Evolutionary conservation across 2,888 invertebrate species (phyloP), one percentile per base, ranked within the genome.

Genomic region (Hypomecis atomaria): DNA sequence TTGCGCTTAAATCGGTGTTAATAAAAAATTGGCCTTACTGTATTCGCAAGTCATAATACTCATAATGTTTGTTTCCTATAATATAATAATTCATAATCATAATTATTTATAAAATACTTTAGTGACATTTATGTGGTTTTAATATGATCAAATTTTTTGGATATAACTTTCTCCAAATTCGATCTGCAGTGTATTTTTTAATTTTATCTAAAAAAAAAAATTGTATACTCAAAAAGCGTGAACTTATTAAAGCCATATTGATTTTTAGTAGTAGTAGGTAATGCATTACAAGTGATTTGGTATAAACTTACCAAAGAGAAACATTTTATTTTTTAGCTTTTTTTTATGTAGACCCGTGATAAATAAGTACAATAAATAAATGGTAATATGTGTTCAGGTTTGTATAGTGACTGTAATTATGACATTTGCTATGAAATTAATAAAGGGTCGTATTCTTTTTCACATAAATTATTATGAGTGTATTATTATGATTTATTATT

Each of bases 61-160:
- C 84, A 87, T 76, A 73, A 76, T 72, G 9, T 78, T 78, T 72
- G 83, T 85, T 83, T 87, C 85, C 85, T 87, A 83, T 79, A 52
- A 47, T 52, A 11, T 56, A 60, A 42, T 37, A 37, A 57, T 50
- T 52, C 52, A 52, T 52, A 52, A 40, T 49, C 42, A 56, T 59
- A 56, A 38, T 54, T 59, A 54, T 59, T 59, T 60, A 56, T 65
- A 59, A 11, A 56, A n/a, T 54, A 56, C 53, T 50, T 48, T 57
- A 65, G 52, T 49, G 8, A 38, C 47, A 38, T 47, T 40, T 38
- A 37, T 56, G n/a, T 47, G 13, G 55, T 66, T 62, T 38, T 59
- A 54, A 54, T 61, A 37, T 55, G 44, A 44, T 57, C 48, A 23
- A 11, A 43, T 23, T 38, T 36, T 50, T 37, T 37, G 13, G n/a